Base-by-base conservation (phyloP, 2,113 vertebrate species). In the Perognathus longimembris region DNA sequence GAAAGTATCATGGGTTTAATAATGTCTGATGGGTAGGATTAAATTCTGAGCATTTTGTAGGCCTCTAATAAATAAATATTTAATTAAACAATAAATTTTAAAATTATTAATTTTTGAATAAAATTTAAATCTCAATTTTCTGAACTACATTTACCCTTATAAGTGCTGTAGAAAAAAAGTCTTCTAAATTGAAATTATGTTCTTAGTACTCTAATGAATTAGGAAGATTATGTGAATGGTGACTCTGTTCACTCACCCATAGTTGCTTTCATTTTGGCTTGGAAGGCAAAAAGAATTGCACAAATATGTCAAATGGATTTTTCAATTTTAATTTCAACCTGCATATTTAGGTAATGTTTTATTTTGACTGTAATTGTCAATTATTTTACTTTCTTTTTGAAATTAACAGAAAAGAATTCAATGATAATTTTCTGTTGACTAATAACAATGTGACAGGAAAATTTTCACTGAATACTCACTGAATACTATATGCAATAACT, bases 111-210 rank as follows among this genome's bases (percentile, higher is more conserved):
- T 90, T 28, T 90, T 85, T 74, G 45, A 85, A 4, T 77, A 93
- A 95, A 96, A 94, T 83, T 90, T 92, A n/a, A 94, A 88, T 76
- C 32, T 78, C 28, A 24, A 73, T 26, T 78, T 94, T 90, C 18
- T 83, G 69, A 92, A 86, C 87, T 90, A 80, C 59, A 80, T 78
- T 92, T 87, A 77, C 8, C 38, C 30, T 90, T 89, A 10, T 63
- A 92, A 92, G 3, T 38, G 15, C 24, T 89, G 75, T 59, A 91
- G 32, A 20, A 92, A 90, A n/a, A 93, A 84, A 2, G 18, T 22
- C 42, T 88, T 90, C 20, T 73, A 85, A 87, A 85, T 91, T 92
- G 78, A 92, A 93, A 84, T 86, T 66, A 76, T 24, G 71, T 92
- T 87, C 85, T 92, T 85, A 70, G 22, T 2, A 21, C 89, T 94